phyloP scores from a whole-genome alignment of 2,797 vertebrate genomes.

The Rhabdomys pumilio region DNA sequence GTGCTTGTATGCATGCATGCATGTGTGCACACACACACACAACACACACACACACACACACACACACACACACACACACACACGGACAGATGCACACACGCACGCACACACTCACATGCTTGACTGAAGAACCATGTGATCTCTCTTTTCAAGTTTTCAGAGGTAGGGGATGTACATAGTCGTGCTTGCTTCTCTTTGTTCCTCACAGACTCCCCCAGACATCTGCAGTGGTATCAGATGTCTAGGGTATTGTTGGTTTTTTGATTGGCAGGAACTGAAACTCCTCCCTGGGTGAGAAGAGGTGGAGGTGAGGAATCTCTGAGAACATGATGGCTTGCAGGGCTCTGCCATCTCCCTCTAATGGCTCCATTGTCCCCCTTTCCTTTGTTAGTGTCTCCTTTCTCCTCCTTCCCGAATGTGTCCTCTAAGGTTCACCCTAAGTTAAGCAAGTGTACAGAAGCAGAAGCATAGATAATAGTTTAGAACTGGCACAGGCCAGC shows the following conservation, averaged over 20 bases:
- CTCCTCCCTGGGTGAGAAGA: not conserved
- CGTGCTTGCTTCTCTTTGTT: not conserved
- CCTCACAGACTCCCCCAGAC: not conserved
- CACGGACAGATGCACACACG: not conserved
- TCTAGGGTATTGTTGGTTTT: not conserved
- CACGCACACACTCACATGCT: not conserved
- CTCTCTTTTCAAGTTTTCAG: not conserved
- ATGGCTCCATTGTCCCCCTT: not conserved
- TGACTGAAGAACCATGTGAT: not conserved
- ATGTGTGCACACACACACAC: not conserved
- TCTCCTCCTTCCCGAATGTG: not conserved
- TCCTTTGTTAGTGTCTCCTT: not conserved
- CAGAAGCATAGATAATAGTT: accelerated
- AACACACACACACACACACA: no score
- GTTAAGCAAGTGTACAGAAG: not conserved
- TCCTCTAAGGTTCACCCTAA: no score
- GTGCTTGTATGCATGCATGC: not conserved
- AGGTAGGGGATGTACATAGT: not conserved
- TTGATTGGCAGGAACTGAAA: constrained; percentile 12
- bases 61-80: not conserved
- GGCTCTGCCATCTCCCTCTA: not conserved
- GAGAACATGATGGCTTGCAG: not conserved
- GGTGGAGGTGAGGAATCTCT: not conserved
- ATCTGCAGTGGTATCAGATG: not conserved
- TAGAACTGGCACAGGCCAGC: not conserved